Percentiles rank a stretch among this genome's conserved stretches.
These are phyloP conservation scores for Sander lucioperca DNA, from an alignment of 2,113 vertebrate species.

Conservation along the genomic window DNA sequence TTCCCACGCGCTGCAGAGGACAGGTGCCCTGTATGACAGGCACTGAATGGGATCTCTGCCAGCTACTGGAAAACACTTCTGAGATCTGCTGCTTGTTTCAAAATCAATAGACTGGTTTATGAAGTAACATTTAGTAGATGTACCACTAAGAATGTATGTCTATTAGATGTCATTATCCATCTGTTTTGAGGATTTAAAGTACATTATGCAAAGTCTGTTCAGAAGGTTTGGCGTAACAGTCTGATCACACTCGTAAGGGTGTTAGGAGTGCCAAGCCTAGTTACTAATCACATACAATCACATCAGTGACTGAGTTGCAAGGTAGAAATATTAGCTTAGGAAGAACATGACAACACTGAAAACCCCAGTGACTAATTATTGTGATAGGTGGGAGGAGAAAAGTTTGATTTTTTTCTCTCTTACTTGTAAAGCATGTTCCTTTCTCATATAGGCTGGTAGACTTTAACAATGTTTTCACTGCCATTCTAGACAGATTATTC, in stretches of 20 bases:
- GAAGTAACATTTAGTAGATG: constrained; percentile 1
- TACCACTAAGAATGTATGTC: not conserved
- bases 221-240: not conserved
- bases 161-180: not conserved
- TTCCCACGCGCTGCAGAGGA: constrained; percentile 36
- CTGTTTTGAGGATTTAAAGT: not conserved
- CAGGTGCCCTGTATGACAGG: not conserved
- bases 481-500: constrained; percentile 46
- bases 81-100: not conserved
- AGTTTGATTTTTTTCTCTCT: not conserved
- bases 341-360: constrained; percentile 1
- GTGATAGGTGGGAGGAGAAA: not conserved
- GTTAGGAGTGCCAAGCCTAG: not conserved
- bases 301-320: not conserved
- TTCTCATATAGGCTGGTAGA: not conserved
- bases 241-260: not conserved
- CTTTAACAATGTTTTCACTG: constrained; percentile 32
- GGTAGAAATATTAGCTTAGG: constrained; percentile 1
- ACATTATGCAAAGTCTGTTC: not conserved
- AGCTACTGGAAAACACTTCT: constrained; percentile 6
- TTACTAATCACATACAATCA: not conserved
- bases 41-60: not conserved
- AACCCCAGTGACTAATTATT: not conserved
- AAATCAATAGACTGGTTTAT: not conserved
- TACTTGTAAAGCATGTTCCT: not conserved